Evolutionary conservation across 2,888 invertebrate species (phyloP), one percentile per base, ranked within the genome.

Genomic region (Acanthosepion pharaonis): DNA sequence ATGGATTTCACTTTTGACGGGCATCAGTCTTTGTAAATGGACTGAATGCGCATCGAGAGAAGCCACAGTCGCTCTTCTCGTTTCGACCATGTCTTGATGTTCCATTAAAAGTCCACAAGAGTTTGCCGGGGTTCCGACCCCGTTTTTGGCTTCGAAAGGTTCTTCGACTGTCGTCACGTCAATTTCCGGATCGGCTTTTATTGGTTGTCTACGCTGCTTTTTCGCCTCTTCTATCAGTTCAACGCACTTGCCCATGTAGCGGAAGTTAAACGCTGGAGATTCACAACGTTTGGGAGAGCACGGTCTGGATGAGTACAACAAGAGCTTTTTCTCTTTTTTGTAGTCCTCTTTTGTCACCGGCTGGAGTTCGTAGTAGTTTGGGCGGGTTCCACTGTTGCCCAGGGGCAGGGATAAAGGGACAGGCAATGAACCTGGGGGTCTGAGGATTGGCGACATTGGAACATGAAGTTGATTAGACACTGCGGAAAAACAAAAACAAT

Each of bases 221-320:
- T 93, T 93, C 2, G 93, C 93, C 49, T 93, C 93, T 93, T 93
- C 93, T 18, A 93, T 51, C n/a, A 53, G 28, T 93, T 93, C 93
- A 15, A 93, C 53, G 28, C 51, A 28, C 25, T 93, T 93, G 5
- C 93, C 93, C 49, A 93, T 28, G 33, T 51, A 18, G n/a, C 28
- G 48, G 20, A 93, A 93, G 49, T 93, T 93, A 51, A 93, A 93
- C 6, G n/a, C 28, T 28, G 93, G 93, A 42, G 93, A 93, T 53
- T 93, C n/a, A 20, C 93, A 93, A 20, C 93, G 78, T 78, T 78
- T 78, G 0, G 78, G 78, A 33, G 78, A 33, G 33, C n/a, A 78
- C 11, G 78, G 11, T 78, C 15, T 78, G 11, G n/a, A 11, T 33
- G 78, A 15, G 78, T 33, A 15, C 18, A n/a, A 5, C 78, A 78